These are phyloP conservation scores for Valencia hispanica DNA, from an alignment of 2,797 vertebrate genomes.

Conservation along the genomic window DNA sequence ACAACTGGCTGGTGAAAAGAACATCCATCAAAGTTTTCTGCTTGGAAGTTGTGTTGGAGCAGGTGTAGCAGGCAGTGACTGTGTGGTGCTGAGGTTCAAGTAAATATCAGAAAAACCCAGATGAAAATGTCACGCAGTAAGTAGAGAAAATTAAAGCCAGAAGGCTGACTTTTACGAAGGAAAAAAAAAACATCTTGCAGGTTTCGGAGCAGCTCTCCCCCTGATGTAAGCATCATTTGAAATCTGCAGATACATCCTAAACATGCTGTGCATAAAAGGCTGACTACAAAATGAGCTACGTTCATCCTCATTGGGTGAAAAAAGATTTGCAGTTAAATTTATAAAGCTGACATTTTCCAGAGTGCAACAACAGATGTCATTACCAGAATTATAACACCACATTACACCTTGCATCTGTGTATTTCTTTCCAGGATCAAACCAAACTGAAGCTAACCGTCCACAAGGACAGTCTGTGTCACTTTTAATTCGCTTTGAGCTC, in stretches of 20 bases:
- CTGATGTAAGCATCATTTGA: neutral
- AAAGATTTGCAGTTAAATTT: neutral
- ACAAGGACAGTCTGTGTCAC: slow-evolving; percentile 5
- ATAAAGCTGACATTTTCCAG: neutral
- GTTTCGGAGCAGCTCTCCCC: neutral
- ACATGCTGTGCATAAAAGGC: neutral
- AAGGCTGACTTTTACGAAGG: neutral
- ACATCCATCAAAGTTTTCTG: neutral
- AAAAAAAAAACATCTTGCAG: neutral
- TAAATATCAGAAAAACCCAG: neutral
- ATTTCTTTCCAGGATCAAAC: neutral
- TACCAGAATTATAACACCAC: neutral
- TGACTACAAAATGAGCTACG: neutral
- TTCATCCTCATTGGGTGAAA: neutral
- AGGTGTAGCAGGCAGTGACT: neutral
- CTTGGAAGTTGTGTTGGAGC: neutral
- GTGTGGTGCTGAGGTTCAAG: neutral
- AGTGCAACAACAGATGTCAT: neutral
- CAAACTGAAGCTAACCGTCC: neutral
- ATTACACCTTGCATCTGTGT: neutral
- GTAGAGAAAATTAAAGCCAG: neutral
- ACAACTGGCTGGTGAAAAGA: neutral
- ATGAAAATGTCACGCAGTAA: neutral
- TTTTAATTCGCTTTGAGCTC: slow-evolving; percentile 18
- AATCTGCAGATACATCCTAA: neutral